phyloP scores from a whole-genome alignment of 2,797 vertebrate genomes.

The Myripristis jacobus region DNA sequence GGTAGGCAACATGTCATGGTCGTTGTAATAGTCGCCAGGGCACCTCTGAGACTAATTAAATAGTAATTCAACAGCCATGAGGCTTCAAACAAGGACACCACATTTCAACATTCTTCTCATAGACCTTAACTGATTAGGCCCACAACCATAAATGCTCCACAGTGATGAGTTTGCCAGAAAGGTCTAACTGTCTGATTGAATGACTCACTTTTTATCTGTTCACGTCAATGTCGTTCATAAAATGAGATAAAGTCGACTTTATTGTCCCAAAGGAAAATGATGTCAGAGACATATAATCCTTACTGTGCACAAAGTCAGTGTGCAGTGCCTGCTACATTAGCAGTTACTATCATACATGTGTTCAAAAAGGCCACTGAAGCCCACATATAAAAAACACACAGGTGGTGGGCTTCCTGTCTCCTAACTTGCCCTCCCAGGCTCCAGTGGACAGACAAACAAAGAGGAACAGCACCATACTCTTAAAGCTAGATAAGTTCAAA shows the following conservation, averaged over 20 bases:
- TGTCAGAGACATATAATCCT: neutral
- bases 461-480: neutral
- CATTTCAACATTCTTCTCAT: no score
- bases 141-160: neutral
- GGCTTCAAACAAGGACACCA: no score
- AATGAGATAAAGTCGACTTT: slow-evolving; percentile 15
- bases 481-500: slow-evolving; percentile 17
- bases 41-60: no score
- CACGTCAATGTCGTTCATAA: slow-evolving; percentile 35
- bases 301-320: no score
- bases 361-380: neutral
- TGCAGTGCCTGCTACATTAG: no score
- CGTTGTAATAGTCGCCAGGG: no score
- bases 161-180: no score
- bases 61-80: no score
- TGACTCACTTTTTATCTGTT: slow-evolving; percentile 5
- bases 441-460: slow-evolving; percentile 18
- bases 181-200: neutral
- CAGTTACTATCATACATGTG: neutral
- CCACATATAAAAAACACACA: slow-evolving; percentile 3
- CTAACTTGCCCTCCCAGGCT: slow-evolving; percentile 25
- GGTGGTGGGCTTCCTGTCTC: neutral
- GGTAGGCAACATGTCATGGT: no score
- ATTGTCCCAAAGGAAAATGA: slow-evolving; percentile 3
- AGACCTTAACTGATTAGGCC: no score